Evolutionary conservation across 1,140 invertebrate genomes (phyloP).

Genomic region (Solenopsis fugax): DNA sequence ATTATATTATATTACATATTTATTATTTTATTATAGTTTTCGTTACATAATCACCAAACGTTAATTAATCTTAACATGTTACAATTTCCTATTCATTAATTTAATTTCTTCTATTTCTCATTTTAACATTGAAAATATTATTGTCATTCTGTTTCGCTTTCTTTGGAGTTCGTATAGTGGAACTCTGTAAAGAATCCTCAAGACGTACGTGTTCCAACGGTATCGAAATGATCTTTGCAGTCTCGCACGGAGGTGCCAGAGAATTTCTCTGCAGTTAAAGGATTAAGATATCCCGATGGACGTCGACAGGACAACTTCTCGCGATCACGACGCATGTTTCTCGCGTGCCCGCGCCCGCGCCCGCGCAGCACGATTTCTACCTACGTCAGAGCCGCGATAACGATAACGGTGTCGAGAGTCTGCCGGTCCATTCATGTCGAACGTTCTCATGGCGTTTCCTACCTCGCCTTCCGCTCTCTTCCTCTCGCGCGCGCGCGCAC

Average conservation of each 20-base stretch:
- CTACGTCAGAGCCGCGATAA: slow-evolving; percentile 69
- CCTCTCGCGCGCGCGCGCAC: not conserved
- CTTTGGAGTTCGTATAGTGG: not conserved
- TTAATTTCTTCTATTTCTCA: not conserved
- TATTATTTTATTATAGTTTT: not conserved
- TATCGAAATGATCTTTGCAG: slow-evolving; percentile 25
- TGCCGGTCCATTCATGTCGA: slow-evolving; percentile 77
- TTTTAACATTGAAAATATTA: not conserved
- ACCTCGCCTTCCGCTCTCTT: slow-evolving; percentile 45
- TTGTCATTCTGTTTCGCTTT: slow-evolving; percentile 14
- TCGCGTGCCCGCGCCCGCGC: slow-evolving; percentile 7
- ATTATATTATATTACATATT: not conserved
- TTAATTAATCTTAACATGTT: not conserved
- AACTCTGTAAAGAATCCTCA: not conserved
- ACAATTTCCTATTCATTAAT: not conserved
- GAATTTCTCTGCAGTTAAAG: not conserved
- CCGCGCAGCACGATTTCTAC: slow-evolving; percentile 39
- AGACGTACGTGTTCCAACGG: not conserved
- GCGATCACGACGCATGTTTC: slow-evolving; percentile 29
- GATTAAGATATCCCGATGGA: slow-evolving; percentile 33
- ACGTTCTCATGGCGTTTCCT: slow-evolving; percentile 73
- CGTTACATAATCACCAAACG: not conserved
- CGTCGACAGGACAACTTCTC: slow-evolving; percentile 18
- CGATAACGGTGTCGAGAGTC: slow-evolving; percentile 79
- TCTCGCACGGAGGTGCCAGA: not conserved